Evolutionary conservation across 2,797 vertebrate genomes (phyloP), one percentile per base, ranked within the genome.

Genomic region (Kryptolebias ocellatus): DNA sequence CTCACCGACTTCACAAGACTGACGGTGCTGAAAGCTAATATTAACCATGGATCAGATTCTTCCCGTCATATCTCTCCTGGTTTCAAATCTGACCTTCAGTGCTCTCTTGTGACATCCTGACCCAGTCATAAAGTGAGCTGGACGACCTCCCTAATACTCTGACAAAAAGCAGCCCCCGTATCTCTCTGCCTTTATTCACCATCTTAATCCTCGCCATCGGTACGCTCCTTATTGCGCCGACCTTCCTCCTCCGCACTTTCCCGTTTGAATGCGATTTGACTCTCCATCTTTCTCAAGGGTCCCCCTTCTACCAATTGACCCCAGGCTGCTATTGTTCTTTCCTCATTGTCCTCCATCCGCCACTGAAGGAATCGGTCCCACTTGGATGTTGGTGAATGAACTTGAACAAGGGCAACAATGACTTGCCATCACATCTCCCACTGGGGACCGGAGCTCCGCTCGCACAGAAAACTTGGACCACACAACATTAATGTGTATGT

Each of bases 151-250:
- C 45, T 73, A 60, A 78, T 60, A 27, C 69, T 67, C 27, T 1
- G 60, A 85, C 55, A 74, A 71, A 78, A 65, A 60, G 20, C 16
- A 1, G 60, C 20, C 70, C 67, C 58, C 53, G 5, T 67, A 78
- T 82, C 69, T 47, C 64, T 52, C 29, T 51, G 74, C 56, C 76
- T 70, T 71, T 17, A 1, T 76, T 83, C 67, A 74, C 57, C 37
- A n/a, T 87, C 73, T 79, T 76, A 81, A 90, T 85, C 84, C 72
- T 76, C 79, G 82, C 79, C 74, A 61, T 76, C 70, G 37, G 71
- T 77, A 78, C 60, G 58, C 74, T 11, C 39, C 67, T 58, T 68
- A 54, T 60, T 66, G 44, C 20, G 18, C 42, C 0, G 18, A 67
- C 64, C 52, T 56, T 65, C 44, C 74, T 63, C 37, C 52, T 64